Evolutionary conservation across 2,888 invertebrate genomes (phyloP), one percentile per base, ranked within the genome.

Genomic region (Alentia gelatinosa): DNA sequence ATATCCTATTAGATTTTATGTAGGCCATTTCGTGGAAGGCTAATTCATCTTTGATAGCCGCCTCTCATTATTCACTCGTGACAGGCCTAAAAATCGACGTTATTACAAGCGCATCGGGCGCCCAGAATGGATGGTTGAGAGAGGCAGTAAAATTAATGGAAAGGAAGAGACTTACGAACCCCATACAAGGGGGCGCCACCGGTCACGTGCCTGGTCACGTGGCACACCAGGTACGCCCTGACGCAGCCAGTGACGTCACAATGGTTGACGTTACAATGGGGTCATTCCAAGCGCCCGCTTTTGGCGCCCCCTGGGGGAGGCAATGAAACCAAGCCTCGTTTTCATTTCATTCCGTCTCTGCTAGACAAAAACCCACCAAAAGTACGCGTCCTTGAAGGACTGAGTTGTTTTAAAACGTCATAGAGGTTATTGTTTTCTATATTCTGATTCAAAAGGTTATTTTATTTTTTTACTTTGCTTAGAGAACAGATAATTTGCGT

Each of bases 201-300:
- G 42, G 86, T 42, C 86, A 47, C 86, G 42, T 86, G 86, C n/a
- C 15, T 19, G 47, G 86, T 47, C 86, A 86, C 86, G 86, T 86
- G 86, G 15, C 86, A 47, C 26, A 33, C 50, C 86, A 86, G 86
- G 86, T 86, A 86, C 83, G 39, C n/a, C 83, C 19, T 83, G 83
- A 83, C 83, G 39, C 83, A 26, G 79, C 47, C 42, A 86, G 26
- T 86, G 86, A 86, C 86, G 86, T 86, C 86, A 86, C 86, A 86
- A 86, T 47, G 50, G 37, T 19, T 30, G 83, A 39, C 83, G 37
- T 39, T 26, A 83, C 83, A 74, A 74, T 74, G 74, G 74, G 68
- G 79, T 37, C 37, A n/a, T 79, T 79, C 39, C 23, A n/a, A 39
- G n/a, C 37, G 79, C 19, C 23, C n/a, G 47, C 42, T 5, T 4